A percentile compares a stretch with the other conserved stretches of the same genome.
Evolutionary conservation across 1,140 invertebrate species (phyloP).

Genomic region (Drosophila sturtevanti): DNA sequence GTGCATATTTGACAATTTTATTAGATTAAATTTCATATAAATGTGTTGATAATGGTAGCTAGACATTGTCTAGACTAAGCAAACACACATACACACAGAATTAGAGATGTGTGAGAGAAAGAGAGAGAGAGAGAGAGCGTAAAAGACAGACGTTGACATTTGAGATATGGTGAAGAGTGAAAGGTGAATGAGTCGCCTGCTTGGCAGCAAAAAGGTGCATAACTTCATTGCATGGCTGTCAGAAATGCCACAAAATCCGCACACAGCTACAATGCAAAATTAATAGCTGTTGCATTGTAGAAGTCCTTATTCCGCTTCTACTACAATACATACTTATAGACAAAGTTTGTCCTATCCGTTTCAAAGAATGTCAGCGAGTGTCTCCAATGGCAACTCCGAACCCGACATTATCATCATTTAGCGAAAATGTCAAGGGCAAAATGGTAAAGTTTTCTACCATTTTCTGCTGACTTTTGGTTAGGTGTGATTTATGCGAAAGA

Average conservation of each 20-base stretch:
- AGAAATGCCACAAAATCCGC: slow-evolving; percentile 73
- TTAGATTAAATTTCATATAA: slow-evolving; percentile 75
- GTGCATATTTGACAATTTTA: slow-evolving; percentile 66
- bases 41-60: slow-evolving; percentile 70
- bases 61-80: slow-evolving; percentile 69
- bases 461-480: slow-evolving; percentile 35
- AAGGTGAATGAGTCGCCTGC: slow-evolving; percentile 30
- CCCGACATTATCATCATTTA: slow-evolving; percentile 56
- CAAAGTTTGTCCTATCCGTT: slow-evolving; percentile 31
- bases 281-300: slow-evolving; percentile 67
- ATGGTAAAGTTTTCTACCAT: slow-evolving; percentile 27
- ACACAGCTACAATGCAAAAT: slow-evolving; percentile 65
- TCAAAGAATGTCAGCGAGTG: slow-evolving; percentile 46
- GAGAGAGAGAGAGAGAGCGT: not conserved
- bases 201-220: slow-evolving; percentile 21
- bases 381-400: slow-evolving; percentile 23
- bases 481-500: slow-evolving; percentile 57
- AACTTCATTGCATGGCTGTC: slow-evolving; percentile 59
- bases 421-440: slow-evolving; percentile 48
- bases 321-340: not conserved
- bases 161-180: slow-evolving; percentile 46
- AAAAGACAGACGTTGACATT: slow-evolving; percentile 51
- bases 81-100: slow-evolving; percentile 32
- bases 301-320: slow-evolving; percentile 9
- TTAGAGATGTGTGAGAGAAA: not conserved